Evolutionary conservation across 2,888 invertebrate species (phyloP).

Genomic region (Caenorhabditis japonica): DNA sequence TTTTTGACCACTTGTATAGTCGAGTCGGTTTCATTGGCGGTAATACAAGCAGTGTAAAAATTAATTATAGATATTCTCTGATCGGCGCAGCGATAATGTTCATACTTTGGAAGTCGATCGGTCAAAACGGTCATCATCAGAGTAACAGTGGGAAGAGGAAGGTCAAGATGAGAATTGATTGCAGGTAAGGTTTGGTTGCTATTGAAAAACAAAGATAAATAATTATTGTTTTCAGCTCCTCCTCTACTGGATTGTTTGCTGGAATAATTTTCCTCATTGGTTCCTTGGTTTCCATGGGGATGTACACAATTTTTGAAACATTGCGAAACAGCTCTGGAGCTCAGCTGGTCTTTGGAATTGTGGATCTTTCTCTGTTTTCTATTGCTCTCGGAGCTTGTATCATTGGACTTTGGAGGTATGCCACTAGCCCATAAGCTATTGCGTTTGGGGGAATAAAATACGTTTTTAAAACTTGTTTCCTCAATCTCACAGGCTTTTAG

Average conservation of each 20-base stretch:
- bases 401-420: conserved; percentile 69
- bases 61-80: conserved; percentile 63
- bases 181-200: conserved; percentile 58
- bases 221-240: conserved; percentile 61
- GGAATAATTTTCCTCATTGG: conserved; percentile 74
- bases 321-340: conserved; percentile 65
- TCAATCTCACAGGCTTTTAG: too few relatives aligned
- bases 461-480: too few relatives aligned
- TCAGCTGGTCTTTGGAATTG: conserved; percentile 70
- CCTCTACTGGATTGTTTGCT: conserved; percentile 74
- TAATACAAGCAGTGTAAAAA: neutral
- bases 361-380: conserved; percentile 72
- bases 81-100: conserved; percentile 77
- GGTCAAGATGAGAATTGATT: conserved; percentile 72
- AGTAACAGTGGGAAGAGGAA: conserved; percentile 62
- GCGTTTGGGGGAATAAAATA: too few relatives aligned
- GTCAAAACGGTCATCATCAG: conserved; percentile 49
- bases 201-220: neutral
- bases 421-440: too few relatives aligned
- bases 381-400: conserved; percentile 69
- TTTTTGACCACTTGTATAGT: conserved; percentile 75
- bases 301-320: conserved; percentile 72
- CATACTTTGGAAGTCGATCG: conserved; percentile 74
- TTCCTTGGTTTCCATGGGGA: conserved; percentile 73
- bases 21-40: conserved; percentile 51